Percentiles rank a stretch among this genome's conserved stretches.
These are phyloP conservation scores for Gasteruption jaculator DNA, from an alignment of 2,888 invertebrate species.

Conservation along the genomic window DNA sequence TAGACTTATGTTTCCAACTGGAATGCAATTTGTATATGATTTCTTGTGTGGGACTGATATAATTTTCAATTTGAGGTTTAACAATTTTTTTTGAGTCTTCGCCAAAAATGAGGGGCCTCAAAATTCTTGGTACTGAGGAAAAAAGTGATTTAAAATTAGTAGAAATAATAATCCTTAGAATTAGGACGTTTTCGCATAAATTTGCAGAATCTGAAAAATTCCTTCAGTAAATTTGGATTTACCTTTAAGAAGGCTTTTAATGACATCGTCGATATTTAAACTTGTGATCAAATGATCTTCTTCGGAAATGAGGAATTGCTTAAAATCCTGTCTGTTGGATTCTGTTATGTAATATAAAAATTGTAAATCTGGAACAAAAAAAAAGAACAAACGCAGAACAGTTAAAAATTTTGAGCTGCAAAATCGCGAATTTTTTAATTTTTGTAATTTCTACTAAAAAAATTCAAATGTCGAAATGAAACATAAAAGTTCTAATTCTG, in stretches of 20 bases:
- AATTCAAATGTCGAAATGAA: too few species aligned
- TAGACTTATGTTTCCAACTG: constrained; percentile 29
- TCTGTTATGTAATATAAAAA: constrained; percentile 34
- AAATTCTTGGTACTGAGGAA: constrained; percentile 31
- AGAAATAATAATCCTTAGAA: background rate
- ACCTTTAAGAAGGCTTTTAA: constrained; percentile 26
- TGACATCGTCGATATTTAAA: constrained; percentile 30
- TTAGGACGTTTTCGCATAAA: constrained; percentile 2
- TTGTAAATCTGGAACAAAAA: constrained; percentile 30
- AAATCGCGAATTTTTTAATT: too few species aligned
- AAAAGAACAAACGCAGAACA: too few species aligned
- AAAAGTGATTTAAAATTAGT: background rate
- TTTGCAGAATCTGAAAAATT: background rate
- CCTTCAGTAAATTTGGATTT: constrained; percentile 4
- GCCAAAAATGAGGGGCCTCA: constrained; percentile 30
- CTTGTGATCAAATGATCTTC: constrained; percentile 34
- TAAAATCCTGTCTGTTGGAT: constrained; percentile 24
- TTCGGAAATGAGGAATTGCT: constrained; percentile 28
- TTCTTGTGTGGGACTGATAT: constrained; percentile 55
- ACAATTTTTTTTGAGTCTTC: constrained; percentile 23
- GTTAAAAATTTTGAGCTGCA: too few species aligned
- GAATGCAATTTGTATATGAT: constrained; percentile 55
- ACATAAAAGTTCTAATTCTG: too few species aligned
- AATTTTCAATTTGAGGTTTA: constrained; percentile 58
- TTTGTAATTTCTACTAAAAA: too few species aligned